Percentiles rank a stretch among this genome's conserved stretches.
phyloP scores from a whole-genome alignment of 2,888 invertebrate genomes.

The Bembecia ichneumoniformis region DNA sequence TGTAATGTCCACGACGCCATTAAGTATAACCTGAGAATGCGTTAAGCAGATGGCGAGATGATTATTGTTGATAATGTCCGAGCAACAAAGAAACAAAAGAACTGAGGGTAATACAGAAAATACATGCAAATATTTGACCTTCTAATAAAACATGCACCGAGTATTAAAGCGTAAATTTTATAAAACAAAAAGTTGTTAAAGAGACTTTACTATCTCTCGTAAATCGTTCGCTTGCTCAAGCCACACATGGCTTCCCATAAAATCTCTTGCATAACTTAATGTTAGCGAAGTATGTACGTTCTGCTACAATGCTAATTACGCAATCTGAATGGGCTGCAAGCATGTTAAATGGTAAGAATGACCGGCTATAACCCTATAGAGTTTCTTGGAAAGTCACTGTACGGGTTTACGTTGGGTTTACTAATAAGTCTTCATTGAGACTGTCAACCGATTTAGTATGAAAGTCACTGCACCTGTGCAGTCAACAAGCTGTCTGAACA shows the following conservation, averaged over 20 bases:
- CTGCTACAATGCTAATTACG: too few relatives aligned
- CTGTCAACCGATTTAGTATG: background rate
- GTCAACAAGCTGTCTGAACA: background rate
- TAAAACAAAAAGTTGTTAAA: too few relatives aligned
- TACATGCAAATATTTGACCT: too few relatives aligned
- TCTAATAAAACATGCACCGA: too few relatives aligned
- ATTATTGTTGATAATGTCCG: background rate
- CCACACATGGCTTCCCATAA: too few relatives aligned
- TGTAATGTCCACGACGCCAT: background rate
- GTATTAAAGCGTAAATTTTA: too few relatives aligned
- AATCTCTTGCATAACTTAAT: too few relatives aligned
- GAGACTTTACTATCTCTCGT: too few relatives aligned
- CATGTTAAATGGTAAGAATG: background rate
- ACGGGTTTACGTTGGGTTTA: slow-evolving; percentile 6
- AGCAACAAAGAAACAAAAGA: background rate
- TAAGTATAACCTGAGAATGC: slow-evolving; percentile 3
- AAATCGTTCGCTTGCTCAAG: too few relatives aligned
- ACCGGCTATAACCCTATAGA: slow-evolving; percentile 1
- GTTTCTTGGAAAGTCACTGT: slow-evolving; percentile 6
- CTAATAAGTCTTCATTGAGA: slow-evolving; percentile 7
- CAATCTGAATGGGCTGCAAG: background rate
- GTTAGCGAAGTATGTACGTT: too few relatives aligned
- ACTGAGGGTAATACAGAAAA: too few relatives aligned
- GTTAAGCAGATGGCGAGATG: background rate
- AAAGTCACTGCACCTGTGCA: background rate